phyloP scores from a whole-genome alignment of 2,797 vertebrate genomes.

The Phrynocephalus guinanensis region DNA sequence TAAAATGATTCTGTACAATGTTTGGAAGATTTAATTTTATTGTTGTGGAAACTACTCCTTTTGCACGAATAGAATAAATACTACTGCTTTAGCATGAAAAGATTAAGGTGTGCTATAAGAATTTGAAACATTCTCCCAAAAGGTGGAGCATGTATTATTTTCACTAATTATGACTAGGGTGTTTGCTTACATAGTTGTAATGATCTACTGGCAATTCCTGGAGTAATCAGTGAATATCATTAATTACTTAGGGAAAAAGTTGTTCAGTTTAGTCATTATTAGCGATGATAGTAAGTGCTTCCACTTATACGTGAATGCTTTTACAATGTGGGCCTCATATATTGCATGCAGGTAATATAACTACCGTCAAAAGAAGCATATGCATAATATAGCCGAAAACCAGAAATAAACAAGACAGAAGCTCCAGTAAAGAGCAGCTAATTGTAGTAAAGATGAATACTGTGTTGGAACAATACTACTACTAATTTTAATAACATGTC shows the following conservation, averaged over 20 bases:
- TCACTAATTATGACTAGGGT: neutral
- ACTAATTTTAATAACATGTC: neutral
- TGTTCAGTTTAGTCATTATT: neutral
- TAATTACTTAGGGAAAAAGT: neutral
- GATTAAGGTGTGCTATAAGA: neutral
- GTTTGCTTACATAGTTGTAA: neutral
- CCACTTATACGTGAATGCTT: neutral
- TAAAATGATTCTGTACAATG: neutral
- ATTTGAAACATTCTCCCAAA: neutral
- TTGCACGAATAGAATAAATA: no score
- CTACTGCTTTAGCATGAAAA: neutral
- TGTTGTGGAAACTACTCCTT: neutral
- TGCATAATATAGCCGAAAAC: neutral
- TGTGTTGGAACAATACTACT: constrained; percentile 18
- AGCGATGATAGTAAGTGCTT: neutral
- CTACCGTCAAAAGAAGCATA: constrained; percentile 1
- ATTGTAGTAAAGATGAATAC: constrained; percentile 37
- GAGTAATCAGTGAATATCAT: neutral
- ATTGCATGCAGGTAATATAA: neutral
- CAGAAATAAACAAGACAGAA: neutral
- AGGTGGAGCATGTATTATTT: neutral
- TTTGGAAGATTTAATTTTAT: neutral
- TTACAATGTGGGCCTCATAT: neutral
- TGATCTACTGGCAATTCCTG: neutral
- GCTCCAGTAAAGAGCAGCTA: constrained; percentile 31